Evolutionary conservation across 2,888 invertebrate species (phyloP), one percentile per base, ranked within the genome.

Genomic region (Polyommatus icarus): DNA sequence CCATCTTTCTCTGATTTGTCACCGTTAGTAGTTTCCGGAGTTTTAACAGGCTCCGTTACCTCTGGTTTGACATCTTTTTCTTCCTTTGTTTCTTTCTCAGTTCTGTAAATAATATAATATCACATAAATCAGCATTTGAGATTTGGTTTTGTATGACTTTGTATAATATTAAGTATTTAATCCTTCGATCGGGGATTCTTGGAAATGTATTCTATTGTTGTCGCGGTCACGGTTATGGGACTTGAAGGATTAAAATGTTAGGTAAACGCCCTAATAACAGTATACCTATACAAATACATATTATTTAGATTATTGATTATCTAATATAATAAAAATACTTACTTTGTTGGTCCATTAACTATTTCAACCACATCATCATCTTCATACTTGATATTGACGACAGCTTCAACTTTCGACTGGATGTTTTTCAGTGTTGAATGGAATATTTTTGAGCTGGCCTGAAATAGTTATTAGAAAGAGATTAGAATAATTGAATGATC

Each of bases 391-490:
- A 94, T 94, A 83, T 93, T 94, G 77, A 94, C 89, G 1, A 96
- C 95, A 0, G 95, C 95, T 81, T 95, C 95, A 24, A 95, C 95
- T 86, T 95, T 95, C 29, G 95, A 88, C 82, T 95, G 93, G 77
- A 96, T 95, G 81, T 95, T 95, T 82, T 95, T 95, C 82, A 97
- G 88, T 1, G 96, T 95, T 20, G 95, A 94, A 86, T 96, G 95
- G 90, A 96, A 97, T 84, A 96, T 94, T 86, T 96, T 96, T 0
- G 96, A 95, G 84, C 96, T 96, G 15, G 95, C 95, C 96, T 96
- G 90, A n/a, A 86, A 86, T 7, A 78, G 36, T n/a, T 79, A 78
- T 73, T 29, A 15, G 50, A 10, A 40, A 40, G 46, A 46, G 10
- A 12, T 46, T 12, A 46, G 3, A 46, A 46, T 46, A 3, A 46